Conservation (phyloP, 2,797 vertebrate species). For the Perodicticus potto region DNA sequence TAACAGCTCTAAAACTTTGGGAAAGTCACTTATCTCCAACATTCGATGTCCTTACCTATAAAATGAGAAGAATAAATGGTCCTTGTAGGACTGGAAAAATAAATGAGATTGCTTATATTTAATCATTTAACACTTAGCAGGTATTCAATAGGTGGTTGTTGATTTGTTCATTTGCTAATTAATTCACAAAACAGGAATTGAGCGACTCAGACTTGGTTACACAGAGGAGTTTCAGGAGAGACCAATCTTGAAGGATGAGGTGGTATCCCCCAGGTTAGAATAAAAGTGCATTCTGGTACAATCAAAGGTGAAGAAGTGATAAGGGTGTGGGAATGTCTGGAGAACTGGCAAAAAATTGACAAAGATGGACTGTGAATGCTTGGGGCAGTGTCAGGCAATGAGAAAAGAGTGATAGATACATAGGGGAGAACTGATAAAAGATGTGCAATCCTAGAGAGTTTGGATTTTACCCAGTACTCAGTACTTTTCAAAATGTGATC, state of each 20-base stretch:
- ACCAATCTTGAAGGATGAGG: neutral
- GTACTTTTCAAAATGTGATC: neutral
- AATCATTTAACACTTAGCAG: neutral
- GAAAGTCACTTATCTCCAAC: neutral
- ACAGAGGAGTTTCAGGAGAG: neutral
- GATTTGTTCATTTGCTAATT: slow-evolving; percentile 35
- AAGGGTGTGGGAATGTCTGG: neutral
- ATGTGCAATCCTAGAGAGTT: neutral
- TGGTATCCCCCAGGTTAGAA: neutral
- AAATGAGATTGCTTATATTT: neutral
- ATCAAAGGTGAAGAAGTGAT: neutral
- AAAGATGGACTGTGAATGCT: neutral
- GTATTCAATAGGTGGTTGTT: slow-evolving; percentile 2
- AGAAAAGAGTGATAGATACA: neutral
- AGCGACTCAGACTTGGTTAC: neutral
- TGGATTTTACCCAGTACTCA: neutral
- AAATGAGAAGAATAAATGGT: neutral
- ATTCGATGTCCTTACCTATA: neutral
- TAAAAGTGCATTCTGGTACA: neutral
- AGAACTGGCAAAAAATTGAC: neutral
- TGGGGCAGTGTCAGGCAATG: neutral
- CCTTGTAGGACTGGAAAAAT: neutral
- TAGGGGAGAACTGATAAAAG: neutral
- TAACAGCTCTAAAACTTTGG: neutral
- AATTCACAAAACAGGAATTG: neutral